Conservation (phyloP, 1,140 invertebrate genomes). For the Sycophaga agraensis region DNA sequence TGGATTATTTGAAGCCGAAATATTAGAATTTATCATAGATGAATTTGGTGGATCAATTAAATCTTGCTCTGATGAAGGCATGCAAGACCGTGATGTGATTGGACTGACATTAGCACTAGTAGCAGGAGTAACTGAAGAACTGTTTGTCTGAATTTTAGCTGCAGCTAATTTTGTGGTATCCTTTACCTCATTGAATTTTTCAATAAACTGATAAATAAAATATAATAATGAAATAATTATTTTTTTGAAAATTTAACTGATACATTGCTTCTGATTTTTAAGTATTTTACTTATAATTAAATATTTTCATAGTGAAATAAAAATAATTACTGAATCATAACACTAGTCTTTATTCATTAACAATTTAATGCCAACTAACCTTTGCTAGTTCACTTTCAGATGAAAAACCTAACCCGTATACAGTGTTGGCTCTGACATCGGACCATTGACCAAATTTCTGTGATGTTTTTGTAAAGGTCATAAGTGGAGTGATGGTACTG, state of each 20-base stretch:
- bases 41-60: constrained; percentile 59
- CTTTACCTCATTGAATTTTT: constrained; percentile 98
- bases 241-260: no score
- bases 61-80: constrained; percentile 55
- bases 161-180: constrained; percentile 81
- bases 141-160: constrained; percentile 70
- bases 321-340: constrained; percentile 10
- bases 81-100: constrained; percentile 68
- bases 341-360: constrained; percentile 5
- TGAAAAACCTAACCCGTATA: constrained; percentile 95
- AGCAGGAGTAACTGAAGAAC: constrained; percentile 75
- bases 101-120: constrained; percentile 85
- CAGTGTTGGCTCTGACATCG: constrained; percentile 94
- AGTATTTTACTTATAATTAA: no score
- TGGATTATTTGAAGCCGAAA: constrained; percentile 53
- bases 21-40: constrained; percentile 55
- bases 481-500: constrained; percentile 95
- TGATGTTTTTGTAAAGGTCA: constrained; percentile 98
- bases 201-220: constrained; percentile 79
- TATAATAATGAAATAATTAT: constrained; percentile 9
- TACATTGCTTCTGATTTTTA: no score
- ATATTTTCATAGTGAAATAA: neutral
- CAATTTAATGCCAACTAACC: constrained; percentile 55
- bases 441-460: constrained; percentile 99
- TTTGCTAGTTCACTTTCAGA: constrained; percentile 93